phyloP scores from a whole-genome alignment of 2,888 invertebrate genomes.

The Drosophila anceps region DNA sequence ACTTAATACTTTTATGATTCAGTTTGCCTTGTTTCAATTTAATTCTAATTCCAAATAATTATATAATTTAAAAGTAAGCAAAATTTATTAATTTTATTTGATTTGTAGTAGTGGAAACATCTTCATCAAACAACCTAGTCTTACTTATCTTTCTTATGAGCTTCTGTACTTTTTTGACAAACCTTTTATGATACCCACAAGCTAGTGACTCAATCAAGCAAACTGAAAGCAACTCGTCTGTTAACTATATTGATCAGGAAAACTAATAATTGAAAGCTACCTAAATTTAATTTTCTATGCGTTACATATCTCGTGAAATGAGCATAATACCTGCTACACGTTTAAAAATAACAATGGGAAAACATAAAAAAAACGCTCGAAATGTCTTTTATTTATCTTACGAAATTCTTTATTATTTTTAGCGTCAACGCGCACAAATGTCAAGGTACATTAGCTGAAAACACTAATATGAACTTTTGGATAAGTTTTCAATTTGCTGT shows the following conservation, averaged over 20 bases:
- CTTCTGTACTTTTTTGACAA: too few species aligned
- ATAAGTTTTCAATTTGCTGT: constrained; percentile 9
- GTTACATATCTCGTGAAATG: not conserved
- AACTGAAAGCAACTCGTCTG: not conserved
- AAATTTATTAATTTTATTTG: too few species aligned
- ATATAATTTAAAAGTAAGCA: too few species aligned
- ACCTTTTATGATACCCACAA: not conserved
- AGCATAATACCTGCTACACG: not conserved
- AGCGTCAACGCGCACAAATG: constrained; percentile 42
- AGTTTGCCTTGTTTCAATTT: too few species aligned
- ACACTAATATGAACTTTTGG: constrained; percentile 25
- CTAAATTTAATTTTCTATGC: not conserved
- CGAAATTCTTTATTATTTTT: constrained; percentile 27
- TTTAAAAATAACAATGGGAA: not conserved
- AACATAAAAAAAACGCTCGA: constrained; percentile 22
- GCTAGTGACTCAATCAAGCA: not conserved
- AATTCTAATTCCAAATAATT: too few species aligned
- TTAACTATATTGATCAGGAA: not conserved
- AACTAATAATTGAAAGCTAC: not conserved
- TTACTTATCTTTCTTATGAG: too few species aligned
- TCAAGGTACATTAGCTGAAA: constrained; percentile 60
- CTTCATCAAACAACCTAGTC: too few species aligned
- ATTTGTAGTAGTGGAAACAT: too few species aligned
- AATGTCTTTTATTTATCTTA: constrained; percentile 49
- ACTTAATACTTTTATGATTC: not conserved